These are phyloP conservation scores for Hemiscyllium ocellatum DNA, from an alignment of 2,113 vertebrate species.

Conservation along the genomic window DNA sequence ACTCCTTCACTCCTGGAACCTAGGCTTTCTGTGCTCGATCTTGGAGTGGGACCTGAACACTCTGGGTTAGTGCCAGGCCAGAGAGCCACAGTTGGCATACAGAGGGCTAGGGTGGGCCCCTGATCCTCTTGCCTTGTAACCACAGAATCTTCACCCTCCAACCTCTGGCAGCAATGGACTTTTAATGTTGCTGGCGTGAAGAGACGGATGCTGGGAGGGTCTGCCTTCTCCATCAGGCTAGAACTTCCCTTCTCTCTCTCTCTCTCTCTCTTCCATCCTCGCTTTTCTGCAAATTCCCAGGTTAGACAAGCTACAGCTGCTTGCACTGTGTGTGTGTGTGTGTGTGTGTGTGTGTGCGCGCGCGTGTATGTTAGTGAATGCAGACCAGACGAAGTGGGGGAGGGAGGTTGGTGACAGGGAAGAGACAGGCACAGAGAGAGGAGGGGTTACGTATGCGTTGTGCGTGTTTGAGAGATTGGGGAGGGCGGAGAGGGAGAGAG, in stretches of 20 bases:
- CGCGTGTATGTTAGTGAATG: slow-evolving; percentile 57
- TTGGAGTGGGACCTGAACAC: too few relatives aligned
- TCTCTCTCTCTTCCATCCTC: slow-evolving; percentile 58
- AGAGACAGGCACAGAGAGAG: background rate
- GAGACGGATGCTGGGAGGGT: slow-evolving; percentile 40
- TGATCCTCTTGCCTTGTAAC: slow-evolving; percentile 90
- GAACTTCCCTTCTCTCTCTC: slow-evolving; percentile 69
- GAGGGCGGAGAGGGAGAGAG: background rate
- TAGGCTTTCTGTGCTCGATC: too few relatives aligned
- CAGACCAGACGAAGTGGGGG: slow-evolving; percentile 63
- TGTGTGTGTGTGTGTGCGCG: too few relatives aligned
- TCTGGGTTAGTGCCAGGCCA: slow-evolving; percentile 46
- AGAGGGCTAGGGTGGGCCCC: slow-evolving; percentile 53
- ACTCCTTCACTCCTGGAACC: background rate
- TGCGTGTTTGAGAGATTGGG: background rate
- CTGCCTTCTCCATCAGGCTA: slow-evolving; percentile 80
- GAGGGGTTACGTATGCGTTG: background rate
- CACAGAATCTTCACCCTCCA: slow-evolving; percentile 93
- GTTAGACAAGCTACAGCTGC: slow-evolving; percentile 93
- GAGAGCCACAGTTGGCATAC: too few relatives aligned
- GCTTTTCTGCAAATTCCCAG: slow-evolving; percentile 35
- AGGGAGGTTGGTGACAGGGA: too few relatives aligned
- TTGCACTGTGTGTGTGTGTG: slow-evolving; percentile 58
- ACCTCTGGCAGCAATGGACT: slow-evolving; percentile 92
- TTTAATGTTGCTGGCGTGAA: background rate